Conservation (phyloP, 2,797 vertebrate species). For the Paguma larvata region DNA sequence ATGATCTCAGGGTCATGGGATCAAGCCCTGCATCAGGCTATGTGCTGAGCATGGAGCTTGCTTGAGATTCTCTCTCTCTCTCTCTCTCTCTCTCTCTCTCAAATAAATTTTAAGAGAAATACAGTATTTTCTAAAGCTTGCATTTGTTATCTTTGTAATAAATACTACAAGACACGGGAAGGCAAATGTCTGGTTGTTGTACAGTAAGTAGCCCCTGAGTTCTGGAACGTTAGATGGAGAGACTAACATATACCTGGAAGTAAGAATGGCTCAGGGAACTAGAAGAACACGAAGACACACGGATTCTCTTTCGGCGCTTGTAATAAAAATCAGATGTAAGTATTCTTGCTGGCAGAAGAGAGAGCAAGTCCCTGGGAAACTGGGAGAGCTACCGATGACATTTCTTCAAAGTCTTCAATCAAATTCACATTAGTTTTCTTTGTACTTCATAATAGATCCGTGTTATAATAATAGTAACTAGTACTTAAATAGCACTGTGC, state of each 20-base stretch:
- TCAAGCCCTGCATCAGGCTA: too few species aligned
- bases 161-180: not conserved
- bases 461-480: constrained; percentile 37
- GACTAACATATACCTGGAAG: not conserved
- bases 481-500: not conserved
- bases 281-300: constrained; percentile 26
- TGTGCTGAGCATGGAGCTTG: too few species aligned
- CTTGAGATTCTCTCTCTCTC: too few species aligned
- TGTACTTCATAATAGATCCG: constrained; percentile 34
- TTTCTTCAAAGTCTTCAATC: constrained; percentile 38
- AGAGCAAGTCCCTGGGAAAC: not conserved
- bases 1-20: too few species aligned
- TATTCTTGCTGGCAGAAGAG: not conserved
- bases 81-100: too few species aligned
- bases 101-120: not conserved
- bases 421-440: constrained; percentile 43
- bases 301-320: not conserved
- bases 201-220: not conserved
- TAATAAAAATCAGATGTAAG: not conserved
- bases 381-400: not conserved
- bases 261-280: not conserved
- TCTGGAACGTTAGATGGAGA: not conserved
- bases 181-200: not conserved
- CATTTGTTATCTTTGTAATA: constrained; percentile 30
- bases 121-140: not conserved